These are phyloP conservation scores for Cantharis rufa DNA, from an alignment of 2,888 invertebrate species.

Conservation along the genomic window DNA sequence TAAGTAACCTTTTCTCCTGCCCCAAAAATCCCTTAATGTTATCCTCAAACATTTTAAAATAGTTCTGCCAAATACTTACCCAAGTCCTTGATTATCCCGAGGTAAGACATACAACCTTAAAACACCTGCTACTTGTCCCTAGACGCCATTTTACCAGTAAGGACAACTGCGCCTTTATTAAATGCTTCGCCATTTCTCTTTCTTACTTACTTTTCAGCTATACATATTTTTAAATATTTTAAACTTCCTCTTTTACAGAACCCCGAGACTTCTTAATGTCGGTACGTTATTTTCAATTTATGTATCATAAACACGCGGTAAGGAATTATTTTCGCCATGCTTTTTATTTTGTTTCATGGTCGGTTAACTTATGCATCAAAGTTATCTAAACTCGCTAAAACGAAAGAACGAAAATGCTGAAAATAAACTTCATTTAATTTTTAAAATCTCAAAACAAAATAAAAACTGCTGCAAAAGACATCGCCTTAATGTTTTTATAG, in stretches of 20 bases:
- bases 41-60: background rate
- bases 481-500: background rate
- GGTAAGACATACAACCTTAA: constrained; percentile 39
- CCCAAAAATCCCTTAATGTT: background rate
- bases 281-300: constrained; percentile 37
- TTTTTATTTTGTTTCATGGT: background rate
- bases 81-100: constrained; percentile 29
- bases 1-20: background rate
- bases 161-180: constrained; percentile 35
- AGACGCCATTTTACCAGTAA: constrained; percentile 36
- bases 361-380: background rate
- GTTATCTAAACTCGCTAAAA: background rate
- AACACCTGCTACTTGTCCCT: constrained; percentile 39
- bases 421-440: background rate
- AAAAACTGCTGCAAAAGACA: background rate
- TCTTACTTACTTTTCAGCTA: constrained; percentile 5
- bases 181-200: constrained; percentile 22
- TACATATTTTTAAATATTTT: constrained; percentile 4
- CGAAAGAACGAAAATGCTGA: background rate
- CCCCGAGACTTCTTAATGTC: constrained; percentile 35
- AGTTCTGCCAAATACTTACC: background rate
- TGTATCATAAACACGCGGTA: constrained; percentile 41
- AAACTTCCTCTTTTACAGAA: constrained; percentile 31
- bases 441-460: background rate
- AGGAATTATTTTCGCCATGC: constrained; percentile 32